phyloP scores from a whole-genome alignment of 2,113 vertebrate genomes.

The Athene noctua region DNA sequence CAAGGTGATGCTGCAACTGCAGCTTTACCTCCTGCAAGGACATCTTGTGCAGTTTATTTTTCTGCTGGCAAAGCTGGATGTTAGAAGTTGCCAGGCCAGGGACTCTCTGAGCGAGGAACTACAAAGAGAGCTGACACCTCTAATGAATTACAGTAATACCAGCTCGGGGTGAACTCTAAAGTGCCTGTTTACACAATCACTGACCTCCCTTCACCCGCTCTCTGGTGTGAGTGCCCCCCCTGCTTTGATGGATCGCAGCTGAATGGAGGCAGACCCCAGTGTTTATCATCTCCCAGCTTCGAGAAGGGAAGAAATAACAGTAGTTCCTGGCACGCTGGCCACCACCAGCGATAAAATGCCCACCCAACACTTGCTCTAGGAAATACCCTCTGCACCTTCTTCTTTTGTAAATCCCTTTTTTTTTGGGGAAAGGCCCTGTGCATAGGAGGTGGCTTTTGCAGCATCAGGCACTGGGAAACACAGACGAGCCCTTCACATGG shows the following conservation, averaged over 20 bases:
- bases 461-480: background rate
- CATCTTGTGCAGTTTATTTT: background rate
- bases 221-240: background rate
- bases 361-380: background rate
- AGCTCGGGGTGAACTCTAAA: conserved; percentile 52
- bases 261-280: conserved; percentile 9
- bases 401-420: too few species aligned
- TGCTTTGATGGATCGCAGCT: conserved; percentile 62
- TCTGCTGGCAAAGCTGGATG: background rate
- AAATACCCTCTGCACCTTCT: background rate
- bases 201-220: conserved; percentile 52
- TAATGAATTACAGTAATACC: conserved; percentile 62
- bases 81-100: background rate
- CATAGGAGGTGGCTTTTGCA: background rate
- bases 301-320: background rate
- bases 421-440: accelerated
- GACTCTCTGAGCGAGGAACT: background rate
- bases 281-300: conserved; percentile 17
- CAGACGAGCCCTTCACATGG: accelerated
- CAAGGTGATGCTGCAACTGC: background rate
- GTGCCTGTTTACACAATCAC: conserved; percentile 66
- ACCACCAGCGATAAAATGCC: background rate
- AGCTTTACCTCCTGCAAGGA: background rate
- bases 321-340: background rate
- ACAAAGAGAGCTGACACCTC: conserved; percentile 61